Conservation (phyloP, 2,888 invertebrate genomes). For the Oscheius sp. region DNA sequence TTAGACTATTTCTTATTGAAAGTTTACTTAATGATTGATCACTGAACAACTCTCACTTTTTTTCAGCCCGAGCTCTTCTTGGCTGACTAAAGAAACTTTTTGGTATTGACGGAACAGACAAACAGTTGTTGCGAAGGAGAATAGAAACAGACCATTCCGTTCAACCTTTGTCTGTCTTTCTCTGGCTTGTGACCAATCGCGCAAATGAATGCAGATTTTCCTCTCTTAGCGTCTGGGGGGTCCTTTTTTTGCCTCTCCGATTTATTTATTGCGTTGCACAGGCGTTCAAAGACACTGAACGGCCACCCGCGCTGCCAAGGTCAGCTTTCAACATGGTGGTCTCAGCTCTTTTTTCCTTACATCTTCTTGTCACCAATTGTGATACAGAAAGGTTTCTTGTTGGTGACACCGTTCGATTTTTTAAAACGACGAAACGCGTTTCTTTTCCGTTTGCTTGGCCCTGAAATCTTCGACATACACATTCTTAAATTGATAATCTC, state of each 20-base stretch:
- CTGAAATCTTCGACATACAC: not conserved
- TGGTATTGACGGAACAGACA: not conserved
- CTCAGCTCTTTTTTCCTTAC: slow-evolving; percentile 16
- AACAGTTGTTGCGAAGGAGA: too few relatives aligned
- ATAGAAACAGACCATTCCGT: not conserved
- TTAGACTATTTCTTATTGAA: not conserved
- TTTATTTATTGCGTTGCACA: slow-evolving; percentile 35
- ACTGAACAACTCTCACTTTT: not conserved
- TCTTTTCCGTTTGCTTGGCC: not conserved
- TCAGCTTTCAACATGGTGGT: slow-evolving; percentile 27
- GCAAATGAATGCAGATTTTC: slow-evolving; percentile 30
- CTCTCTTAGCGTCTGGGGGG: slow-evolving; percentile 25
- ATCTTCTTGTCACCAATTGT: too few relatives aligned
- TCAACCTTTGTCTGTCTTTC: too few relatives aligned
- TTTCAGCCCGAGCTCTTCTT: slow-evolving; percentile 14
- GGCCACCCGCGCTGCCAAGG: slow-evolving; percentile 25
- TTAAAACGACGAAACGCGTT: not conserved
- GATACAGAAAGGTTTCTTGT: too few relatives aligned
- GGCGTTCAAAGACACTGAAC: slow-evolving; percentile 31
- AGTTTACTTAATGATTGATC: not conserved
- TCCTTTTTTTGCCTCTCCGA: slow-evolving; percentile 31
- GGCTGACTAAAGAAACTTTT: not conserved
- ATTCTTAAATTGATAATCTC: too few relatives aligned
- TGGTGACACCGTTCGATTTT: too few relatives aligned
- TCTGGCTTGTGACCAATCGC: slow-evolving; percentile 25